Evolutionary conservation across 2,888 invertebrate genomes (phyloP).

Genomic region (Perdita meconis): DNA sequence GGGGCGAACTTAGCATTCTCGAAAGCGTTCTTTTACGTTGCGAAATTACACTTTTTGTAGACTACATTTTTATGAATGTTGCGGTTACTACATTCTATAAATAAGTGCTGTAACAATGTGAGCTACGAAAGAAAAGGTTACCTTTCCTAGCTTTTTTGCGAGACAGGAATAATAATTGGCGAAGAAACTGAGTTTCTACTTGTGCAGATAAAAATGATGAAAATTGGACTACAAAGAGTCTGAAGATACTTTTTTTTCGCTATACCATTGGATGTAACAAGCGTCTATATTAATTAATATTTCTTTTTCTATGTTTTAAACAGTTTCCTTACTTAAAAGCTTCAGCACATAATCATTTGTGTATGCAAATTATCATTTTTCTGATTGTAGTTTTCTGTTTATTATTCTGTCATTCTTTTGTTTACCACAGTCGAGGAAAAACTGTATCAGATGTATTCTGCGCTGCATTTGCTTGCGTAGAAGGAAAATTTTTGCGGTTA

Average conservation of each 20-base stretch:
- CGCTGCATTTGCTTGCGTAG: background rate
- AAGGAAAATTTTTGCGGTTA: background rate
- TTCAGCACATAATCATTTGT: too few species aligned
- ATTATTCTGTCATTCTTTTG: background rate
- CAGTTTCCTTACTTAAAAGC: too few species aligned
- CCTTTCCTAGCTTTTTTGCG: background rate
- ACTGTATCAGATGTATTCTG: background rate
- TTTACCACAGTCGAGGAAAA: constrained; percentile 1
- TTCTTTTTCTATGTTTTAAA: too few species aligned
- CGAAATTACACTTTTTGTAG: background rate
- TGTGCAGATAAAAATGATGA: too few species aligned
- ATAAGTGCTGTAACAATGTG: background rate
- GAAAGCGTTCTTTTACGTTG: background rate
- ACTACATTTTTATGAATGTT: background rate
- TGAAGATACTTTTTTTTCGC: too few species aligned
- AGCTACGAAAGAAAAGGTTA: background rate
- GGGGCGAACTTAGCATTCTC: background rate
- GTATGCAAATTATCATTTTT: too few species aligned
- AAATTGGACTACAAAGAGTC: background rate
- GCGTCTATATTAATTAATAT: too few species aligned
- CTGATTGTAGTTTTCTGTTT: background rate
- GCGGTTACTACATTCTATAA: background rate
- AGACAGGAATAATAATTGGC: background rate
- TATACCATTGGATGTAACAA: too few species aligned
- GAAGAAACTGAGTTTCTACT: too few species aligned